Conservation (phyloP, 2,888 invertebrate species). For the Aspidiotus rigidus region DNA sequence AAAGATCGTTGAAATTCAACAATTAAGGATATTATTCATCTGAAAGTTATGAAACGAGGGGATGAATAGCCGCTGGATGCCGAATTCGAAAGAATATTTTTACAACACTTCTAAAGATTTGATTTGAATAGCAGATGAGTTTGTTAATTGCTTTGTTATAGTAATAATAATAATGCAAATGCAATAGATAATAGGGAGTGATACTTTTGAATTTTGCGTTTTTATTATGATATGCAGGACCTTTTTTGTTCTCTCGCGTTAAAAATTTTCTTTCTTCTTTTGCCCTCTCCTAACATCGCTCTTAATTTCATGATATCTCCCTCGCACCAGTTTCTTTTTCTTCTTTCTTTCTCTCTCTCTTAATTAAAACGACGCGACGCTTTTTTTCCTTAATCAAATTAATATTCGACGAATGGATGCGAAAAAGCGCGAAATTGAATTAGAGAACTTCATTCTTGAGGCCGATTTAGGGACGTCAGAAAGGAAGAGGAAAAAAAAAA, state of each 20-base stretch:
- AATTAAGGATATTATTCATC: neutral
- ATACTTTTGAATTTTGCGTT: neutral
- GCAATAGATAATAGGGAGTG: conserved; percentile 21
- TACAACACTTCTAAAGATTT: conserved; percentile 17
- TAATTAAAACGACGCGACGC: conserved; percentile 25
- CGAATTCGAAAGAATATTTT: conserved; percentile 12
- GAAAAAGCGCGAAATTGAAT: conserved; percentile 28
- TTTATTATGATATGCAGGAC: neutral
- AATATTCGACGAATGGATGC: conserved; percentile 13
- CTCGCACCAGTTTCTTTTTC: conserved; percentile 8
- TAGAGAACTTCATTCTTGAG: conserved; percentile 19
- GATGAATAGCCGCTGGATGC: neutral
- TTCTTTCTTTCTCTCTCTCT: conserved; percentile 6
- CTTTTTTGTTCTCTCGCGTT: neutral
- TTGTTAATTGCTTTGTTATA: conserved; percentile 29
- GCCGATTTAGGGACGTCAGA: conserved; percentile 18
- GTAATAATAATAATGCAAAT: conserved; percentile 27
- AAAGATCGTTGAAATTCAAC: neutral
- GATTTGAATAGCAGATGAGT: conserved; percentile 28
- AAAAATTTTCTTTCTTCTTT: neutral
- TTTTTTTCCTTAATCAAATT: conserved; percentile 28
- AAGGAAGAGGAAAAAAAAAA: conserved; percentile 4
- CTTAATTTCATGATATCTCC: too few species aligned
- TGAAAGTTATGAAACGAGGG: neutral
- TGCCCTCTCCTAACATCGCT: neutral